Base-by-base conservation (phyloP, 2,797 vertebrate species). In the Phalloptychus januarius region DNA sequence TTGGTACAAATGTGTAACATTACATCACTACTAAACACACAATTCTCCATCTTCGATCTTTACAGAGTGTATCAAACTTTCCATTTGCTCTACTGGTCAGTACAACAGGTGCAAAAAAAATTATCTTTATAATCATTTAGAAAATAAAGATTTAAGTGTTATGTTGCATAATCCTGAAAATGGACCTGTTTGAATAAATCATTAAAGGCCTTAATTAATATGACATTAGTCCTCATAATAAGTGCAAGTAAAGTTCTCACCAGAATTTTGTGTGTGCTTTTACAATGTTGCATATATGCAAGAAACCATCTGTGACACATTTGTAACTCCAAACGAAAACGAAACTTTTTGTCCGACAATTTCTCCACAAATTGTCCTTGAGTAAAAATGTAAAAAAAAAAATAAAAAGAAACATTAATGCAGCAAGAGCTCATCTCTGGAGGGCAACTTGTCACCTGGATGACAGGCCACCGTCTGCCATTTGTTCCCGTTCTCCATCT, bases 401-500 rank as follows among this genome's bases (percentile, higher is more conserved):
- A 74, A 81, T 23, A 69, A 63, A 69, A 75, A 61, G 63, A 75
- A 44, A 38, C 36, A 65, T 45, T 46, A 81, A 79, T 74, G 42
- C 74, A 85, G 71, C 48, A 74, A 78, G 72, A 67, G 74, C 75
- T 83, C 80, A 72, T 85, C 82, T 76, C 80, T 36, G 54, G 79
- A 83, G 72, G 48, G 65, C 75, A 72, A 25, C 31, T 76, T 56
- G 73, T 61, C 54, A 15, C 80, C 65, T 42, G 50, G 31, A 73
- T 72, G n/a, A 63, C 40, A 84, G 71, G 61, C 77, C 80, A 82
- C 36, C 20, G 20, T n/a, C 76, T 76, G 71, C 72, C 70, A 72
- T 65, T 87, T 85, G 84, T 86, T 86, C 65, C 73, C 72, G 65
- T 74, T 74, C 76, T 79, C 31, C 78, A 72, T 76, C 74, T 79